Evolutionary conservation across 2,797 vertebrate species (phyloP).

Genomic region (Phrynocephalus guinanensis): DNA sequence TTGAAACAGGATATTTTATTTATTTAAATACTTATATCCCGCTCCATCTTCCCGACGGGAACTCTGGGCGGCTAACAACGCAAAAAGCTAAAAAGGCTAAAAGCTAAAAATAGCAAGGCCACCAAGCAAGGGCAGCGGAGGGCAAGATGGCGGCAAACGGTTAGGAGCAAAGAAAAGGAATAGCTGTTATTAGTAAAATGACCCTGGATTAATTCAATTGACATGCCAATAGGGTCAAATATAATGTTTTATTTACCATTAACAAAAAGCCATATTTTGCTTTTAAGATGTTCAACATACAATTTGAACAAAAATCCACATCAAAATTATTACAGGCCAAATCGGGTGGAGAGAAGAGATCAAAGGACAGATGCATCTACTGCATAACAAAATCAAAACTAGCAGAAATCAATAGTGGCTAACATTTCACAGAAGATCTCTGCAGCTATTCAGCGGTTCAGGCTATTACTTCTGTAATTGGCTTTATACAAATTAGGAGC

Average conservation of each 20-base stretch:
- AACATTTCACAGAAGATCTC: neutral
- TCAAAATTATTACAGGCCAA: neutral
- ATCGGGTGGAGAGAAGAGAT: neutral
- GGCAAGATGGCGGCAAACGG: no score
- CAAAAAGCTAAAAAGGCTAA: no score
- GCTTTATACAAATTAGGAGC: neutral
- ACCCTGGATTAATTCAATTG: neutral
- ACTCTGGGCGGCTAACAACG: no score
- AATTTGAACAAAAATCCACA: neutral
- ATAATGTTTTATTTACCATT: constrained; percentile 3
- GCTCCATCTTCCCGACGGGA: no score
- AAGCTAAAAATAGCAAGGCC: no score
- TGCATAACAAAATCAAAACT: neutral
- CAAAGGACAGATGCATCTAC: no score
- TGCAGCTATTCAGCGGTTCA: neutral
- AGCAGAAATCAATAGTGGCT: neutral
- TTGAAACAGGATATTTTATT: neutral
- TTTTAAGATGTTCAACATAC: neutral
- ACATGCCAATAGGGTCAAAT: neutral
- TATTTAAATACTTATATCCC: no score
- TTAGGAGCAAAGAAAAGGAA: no score
- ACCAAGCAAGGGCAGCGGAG: no score
- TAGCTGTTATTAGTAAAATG: neutral
- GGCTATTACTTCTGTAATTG: no score
- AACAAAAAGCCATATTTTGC: no score